Conservation (phyloP, 2,888 invertebrate genomes). For the Chrysotoxum bicinctum region DNA sequence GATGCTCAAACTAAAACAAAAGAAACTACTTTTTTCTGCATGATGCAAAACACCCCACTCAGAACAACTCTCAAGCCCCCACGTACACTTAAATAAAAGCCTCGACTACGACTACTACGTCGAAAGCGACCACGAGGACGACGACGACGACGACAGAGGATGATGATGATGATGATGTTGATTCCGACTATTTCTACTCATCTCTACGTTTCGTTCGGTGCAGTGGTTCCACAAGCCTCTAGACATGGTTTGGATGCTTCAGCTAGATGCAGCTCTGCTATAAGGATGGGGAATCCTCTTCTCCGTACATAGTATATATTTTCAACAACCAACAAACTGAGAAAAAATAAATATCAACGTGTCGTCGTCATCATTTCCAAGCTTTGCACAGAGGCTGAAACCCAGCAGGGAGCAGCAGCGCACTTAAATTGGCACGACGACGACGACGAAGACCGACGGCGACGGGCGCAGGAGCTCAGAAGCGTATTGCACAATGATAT, state of each 20-base stretch:
- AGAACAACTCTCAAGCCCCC: slow-evolving; percentile 25
- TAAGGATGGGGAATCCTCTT: slow-evolving; percentile 55
- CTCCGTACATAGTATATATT: background rate
- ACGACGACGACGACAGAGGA: slow-evolving; percentile 5
- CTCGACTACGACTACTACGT: slow-evolving; percentile 4
- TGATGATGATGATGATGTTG: slow-evolving; percentile 8
- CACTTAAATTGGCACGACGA: slow-evolving; percentile 48
- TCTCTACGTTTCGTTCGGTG: slow-evolving; percentile 2
- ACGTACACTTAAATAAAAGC: slow-evolving; percentile 40
- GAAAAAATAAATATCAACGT: slow-evolving; percentile 37
- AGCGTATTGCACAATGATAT: slow-evolving; percentile 47
- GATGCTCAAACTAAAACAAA: slow-evolving; percentile 63
- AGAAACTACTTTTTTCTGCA: slow-evolving; percentile 38
- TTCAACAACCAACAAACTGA: slow-evolving; percentile 21
- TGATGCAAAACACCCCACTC: slow-evolving; percentile 13
- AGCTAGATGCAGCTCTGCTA: background rate
- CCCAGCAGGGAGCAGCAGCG: slow-evolving; percentile 15
- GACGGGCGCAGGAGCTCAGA: slow-evolving; percentile 53
- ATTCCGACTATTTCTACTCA: slow-evolving; percentile 8
- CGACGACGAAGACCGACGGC: background rate
- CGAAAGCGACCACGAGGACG: background rate
- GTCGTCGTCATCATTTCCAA: slow-evolving; percentile 52
- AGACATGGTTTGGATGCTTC: slow-evolving; percentile 39
- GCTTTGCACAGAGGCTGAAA: slow-evolving; percentile 14
- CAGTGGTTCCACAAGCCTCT: slow-evolving; percentile 47